Percentiles rank a stretch among this genome's conserved stretches.
Evolutionary conservation across 1,140 invertebrate species (phyloP).

Genomic region (Panulirus ornatus): DNA sequence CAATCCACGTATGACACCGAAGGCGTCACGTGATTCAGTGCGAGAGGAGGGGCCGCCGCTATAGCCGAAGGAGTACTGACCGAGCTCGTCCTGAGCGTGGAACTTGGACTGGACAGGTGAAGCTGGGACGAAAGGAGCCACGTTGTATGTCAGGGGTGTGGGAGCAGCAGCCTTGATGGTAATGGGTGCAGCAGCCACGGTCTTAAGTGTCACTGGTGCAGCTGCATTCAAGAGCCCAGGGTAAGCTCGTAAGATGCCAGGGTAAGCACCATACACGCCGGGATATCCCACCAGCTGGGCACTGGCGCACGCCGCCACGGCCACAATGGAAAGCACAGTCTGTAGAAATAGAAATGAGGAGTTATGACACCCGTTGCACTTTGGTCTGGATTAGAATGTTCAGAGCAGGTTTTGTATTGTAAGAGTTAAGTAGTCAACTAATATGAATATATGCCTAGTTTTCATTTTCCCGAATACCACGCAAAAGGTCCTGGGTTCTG

Average conservation of each 20-base stretch:
- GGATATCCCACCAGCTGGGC: constrained; percentile 37
- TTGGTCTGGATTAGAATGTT: too few relatives aligned
- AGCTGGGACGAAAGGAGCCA: not conserved
- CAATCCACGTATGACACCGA: constrained; percentile 84
- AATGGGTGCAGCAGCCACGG: not conserved
- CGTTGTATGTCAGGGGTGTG: not conserved
- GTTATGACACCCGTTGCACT: too few relatives aligned
- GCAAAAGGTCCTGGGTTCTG: too few relatives aligned
- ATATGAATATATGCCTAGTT: too few relatives aligned
- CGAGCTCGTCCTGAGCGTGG: constrained; percentile 83
- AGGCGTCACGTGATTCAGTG: constrained; percentile 82
- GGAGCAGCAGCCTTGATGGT: not conserved
- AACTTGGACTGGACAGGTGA: constrained; percentile 78
- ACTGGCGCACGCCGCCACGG: constrained; percentile 25
- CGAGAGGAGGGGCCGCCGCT: constrained; percentile 83
- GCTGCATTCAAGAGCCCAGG: not conserved
- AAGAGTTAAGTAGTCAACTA: too few relatives aligned
- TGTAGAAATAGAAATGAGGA: not conserved
- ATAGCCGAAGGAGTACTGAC: constrained; percentile 84
- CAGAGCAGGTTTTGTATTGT: too few relatives aligned
- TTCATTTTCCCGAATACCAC: too few relatives aligned
- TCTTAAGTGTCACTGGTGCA: constrained; percentile 22
- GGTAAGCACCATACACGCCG: constrained; percentile 20
- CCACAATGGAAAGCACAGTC: constrained; percentile 43
- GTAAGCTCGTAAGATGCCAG: not conserved